Percentiles rank a stretch among this genome's conserved stretches.
These are phyloP conservation scores for Brevimyrus niger DNA, from an alignment of 2,113 vertebrate species.

Conservation along the genomic window DNA sequence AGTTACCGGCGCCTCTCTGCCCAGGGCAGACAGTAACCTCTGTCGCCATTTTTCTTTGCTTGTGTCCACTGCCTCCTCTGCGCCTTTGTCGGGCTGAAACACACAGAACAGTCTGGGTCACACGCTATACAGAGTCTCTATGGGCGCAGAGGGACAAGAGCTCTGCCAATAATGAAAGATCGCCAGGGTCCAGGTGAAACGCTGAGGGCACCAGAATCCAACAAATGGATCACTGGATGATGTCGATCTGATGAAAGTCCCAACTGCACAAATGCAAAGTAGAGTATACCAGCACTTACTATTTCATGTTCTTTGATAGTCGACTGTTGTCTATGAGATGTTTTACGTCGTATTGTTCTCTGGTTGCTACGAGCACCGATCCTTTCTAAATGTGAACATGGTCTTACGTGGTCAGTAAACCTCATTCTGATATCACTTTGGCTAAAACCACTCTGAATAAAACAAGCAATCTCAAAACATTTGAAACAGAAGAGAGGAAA, in stretches of 20 bases:
- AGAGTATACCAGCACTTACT: neutral
- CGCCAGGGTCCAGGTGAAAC: neutral
- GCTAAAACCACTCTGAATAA: neutral
- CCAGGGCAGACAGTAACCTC: constrained; percentile 62
- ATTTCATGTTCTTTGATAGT: neutral
- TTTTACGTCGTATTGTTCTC: neutral
- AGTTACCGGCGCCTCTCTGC: constrained; percentile 56
- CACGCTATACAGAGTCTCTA: constrained; percentile 22
- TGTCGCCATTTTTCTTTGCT: constrained; percentile 69
- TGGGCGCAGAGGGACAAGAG: neutral
- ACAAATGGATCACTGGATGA: neutral
- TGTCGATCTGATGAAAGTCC: neutral
- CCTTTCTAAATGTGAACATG: neutral
- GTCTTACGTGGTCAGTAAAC: neutral
- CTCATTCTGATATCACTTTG: neutral
- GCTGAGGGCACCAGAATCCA: neutral
- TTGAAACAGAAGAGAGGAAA: neutral
- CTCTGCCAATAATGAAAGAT: neutral
- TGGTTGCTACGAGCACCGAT: neutral
- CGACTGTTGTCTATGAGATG: neutral
- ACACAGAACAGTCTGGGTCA: constrained; percentile 48
- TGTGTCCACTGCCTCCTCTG: constrained; percentile 56
- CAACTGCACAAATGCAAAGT: neutral
- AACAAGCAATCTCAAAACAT: too few relatives aligned
- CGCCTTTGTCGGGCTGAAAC: constrained; percentile 57